Conservation (phyloP, 2,888 invertebrate species). For the Eudemis profundana region DNA sequence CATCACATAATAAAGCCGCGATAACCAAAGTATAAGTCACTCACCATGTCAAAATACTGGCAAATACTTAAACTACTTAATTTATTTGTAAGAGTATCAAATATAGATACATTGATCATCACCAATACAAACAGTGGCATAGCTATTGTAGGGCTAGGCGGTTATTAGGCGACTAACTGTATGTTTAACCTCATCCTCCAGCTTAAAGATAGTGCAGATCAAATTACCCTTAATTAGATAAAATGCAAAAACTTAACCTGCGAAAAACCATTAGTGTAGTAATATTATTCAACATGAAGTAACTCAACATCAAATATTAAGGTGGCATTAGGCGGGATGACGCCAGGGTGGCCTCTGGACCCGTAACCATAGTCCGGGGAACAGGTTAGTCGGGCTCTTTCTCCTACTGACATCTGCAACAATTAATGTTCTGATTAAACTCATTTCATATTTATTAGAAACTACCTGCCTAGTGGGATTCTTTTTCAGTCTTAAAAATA, state of each 20-base stretch:
- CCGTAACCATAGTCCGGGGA: conserved; percentile 98
- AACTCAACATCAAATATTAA: conserved; percentile 99
- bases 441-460: too few relatives aligned
- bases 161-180: too few relatives aligned
- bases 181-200: too few relatives aligned
- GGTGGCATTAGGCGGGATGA: conserved; percentile 97
- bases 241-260: conserved; percentile 22
- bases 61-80: not conserved
- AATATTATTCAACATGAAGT: conserved; percentile 90
- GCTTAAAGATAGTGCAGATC: not conserved
- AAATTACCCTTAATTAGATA: not conserved
- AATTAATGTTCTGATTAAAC: not conserved
- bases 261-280: not conserved
- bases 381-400: conserved; percentile 96
- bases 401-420: conserved; percentile 95
- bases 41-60: not conserved
- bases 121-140: too few relatives aligned
- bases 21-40: conserved; percentile 1
- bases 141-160: too few relatives aligned
- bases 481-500: too few relatives aligned
- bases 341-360: conserved; percentile 94
- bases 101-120: too few relatives aligned
- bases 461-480: too few relatives aligned
- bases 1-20: not conserved
- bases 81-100: too few relatives aligned